Evolutionary conservation across 2,113 vertebrate species (phyloP).

Genomic region (Sarotherodon lohbergeri): DNA sequence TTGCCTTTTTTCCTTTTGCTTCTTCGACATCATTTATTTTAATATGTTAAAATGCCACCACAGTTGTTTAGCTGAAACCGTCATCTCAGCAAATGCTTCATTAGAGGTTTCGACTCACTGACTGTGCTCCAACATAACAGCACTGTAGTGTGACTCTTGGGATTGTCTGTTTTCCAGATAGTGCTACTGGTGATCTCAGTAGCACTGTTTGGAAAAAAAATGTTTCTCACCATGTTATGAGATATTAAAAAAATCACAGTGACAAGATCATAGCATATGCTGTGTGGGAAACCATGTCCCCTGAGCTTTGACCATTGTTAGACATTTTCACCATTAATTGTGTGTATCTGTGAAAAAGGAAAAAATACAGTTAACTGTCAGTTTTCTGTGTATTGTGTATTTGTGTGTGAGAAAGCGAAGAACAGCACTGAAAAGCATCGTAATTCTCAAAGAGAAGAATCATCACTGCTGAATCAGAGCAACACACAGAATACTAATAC

Average conservation of each 20-base stretch:
- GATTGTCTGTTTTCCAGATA: not conserved
- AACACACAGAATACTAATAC: slow-evolving; percentile 4
- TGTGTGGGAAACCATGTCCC: not conserved
- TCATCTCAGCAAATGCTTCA: slow-evolving; percentile 62
- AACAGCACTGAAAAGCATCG: not conserved
- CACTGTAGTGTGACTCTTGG: not conserved
- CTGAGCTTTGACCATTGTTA: not conserved
- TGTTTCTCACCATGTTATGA: not conserved
- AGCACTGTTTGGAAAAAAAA: not conserved
- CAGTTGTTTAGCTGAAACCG: slow-evolving; percentile 14
- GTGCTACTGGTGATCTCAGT: not conserved
- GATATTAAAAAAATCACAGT: not conserved
- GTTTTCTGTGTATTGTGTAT: not conserved
- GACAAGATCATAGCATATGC: not conserved
- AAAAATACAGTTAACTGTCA: not conserved
- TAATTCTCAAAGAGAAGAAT: not conserved
- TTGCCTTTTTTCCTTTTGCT: not conserved
- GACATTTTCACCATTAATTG: not conserved
- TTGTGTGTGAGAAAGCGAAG: not conserved
- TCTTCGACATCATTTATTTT: slow-evolving; percentile 39
- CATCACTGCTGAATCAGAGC: slow-evolving; percentile 10
- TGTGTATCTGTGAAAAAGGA: not conserved
- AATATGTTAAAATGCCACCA: slow-evolving; percentile 32
- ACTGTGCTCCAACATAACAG: slow-evolving; percentile 3
- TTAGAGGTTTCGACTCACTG: slow-evolving; percentile 38